Conservation (phyloP, 2,113 vertebrate genomes). For the Caracal caracal region DNA sequence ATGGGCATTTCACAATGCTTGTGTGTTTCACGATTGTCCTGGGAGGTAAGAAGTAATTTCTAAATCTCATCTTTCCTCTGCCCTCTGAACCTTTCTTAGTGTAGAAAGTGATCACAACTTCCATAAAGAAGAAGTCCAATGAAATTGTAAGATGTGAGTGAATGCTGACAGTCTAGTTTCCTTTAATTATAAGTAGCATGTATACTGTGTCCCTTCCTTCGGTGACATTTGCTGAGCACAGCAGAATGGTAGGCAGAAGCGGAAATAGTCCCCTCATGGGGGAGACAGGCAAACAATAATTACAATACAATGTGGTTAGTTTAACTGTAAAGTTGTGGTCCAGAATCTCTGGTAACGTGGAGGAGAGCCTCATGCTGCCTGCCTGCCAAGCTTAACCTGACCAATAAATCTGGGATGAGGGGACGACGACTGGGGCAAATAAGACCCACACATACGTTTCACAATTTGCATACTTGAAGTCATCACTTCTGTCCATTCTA, state of each 20-base stretch:
- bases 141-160: not conserved
- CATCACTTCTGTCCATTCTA: not conserved
- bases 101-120: not conserved
- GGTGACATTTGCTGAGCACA: not conserved
- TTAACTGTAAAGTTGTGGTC: not conserved
- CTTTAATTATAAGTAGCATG: not conserved
- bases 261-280: not conserved
- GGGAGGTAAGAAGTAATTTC: slow-evolving; percentile 70
- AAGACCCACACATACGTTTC: not conserved
- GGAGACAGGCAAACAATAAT: not conserved
- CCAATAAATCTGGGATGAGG: not conserved
- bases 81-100: not conserved
- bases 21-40: not conserved
- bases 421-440: not conserved
- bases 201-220: not conserved
- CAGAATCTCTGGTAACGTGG: not conserved
- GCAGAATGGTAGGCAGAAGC: not conserved
- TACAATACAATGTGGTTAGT: not conserved
- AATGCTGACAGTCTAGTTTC: not conserved
- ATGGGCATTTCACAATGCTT: slow-evolving; percentile 34
- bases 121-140: not conserved
- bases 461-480: not conserved
- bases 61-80: not conserved
- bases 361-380: not conserved
- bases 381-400: not conserved